Evolutionary conservation across 2,113 vertebrate species (phyloP), one percentile per base, ranked within the genome.

Genomic region (Rhynchomys soricoides): DNA sequence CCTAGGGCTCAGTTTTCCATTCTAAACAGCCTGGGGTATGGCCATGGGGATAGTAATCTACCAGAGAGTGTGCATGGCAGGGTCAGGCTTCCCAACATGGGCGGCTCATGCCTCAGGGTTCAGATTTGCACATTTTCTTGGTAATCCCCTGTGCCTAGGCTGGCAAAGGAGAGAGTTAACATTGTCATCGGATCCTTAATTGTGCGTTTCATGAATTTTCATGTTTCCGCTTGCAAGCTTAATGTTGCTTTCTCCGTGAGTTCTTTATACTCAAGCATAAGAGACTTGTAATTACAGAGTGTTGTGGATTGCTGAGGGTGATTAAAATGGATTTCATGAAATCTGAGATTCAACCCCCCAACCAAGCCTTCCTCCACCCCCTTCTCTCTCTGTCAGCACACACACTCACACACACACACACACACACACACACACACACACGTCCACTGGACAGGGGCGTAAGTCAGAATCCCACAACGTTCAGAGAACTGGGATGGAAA

Each of bases 141-240:
- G 50, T 81, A 70, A 91, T 96, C 77, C 52, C 43, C 89, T 17
- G 21, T 34, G 88, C 75, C 95, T 70, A 26, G 71, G 86, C 95
- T 96, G 93, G 92, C 95, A 93, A 95, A 95, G 92, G 87, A 94
- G 95, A 94, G 92, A 91, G 93, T 97, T 95, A 96, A 94, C 92
- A 75, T 93, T 95, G 97, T 94, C 94, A 92, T 62, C 96, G 95
- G 94, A 92, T 95, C 95, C 85, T 95, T 97, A 97, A 97, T 97
- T 97, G 97, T 96, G 97, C 68, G 15, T 97, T 95, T 97, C 96
- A 97, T 98, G 97, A 97, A 98, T 97, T 97, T 98, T 97, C 97
- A 98, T 98, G 97, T 97, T 98, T 97, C 97, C 82, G 86, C 94
- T 98, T 91, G 73, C 96, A 96, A 97, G 95, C 97, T 96, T 97